Evolutionary conservation across 2,888 invertebrate genomes (phyloP), one percentile per base, ranked within the genome.

Genomic region (Strigamia crassipes): DNA sequence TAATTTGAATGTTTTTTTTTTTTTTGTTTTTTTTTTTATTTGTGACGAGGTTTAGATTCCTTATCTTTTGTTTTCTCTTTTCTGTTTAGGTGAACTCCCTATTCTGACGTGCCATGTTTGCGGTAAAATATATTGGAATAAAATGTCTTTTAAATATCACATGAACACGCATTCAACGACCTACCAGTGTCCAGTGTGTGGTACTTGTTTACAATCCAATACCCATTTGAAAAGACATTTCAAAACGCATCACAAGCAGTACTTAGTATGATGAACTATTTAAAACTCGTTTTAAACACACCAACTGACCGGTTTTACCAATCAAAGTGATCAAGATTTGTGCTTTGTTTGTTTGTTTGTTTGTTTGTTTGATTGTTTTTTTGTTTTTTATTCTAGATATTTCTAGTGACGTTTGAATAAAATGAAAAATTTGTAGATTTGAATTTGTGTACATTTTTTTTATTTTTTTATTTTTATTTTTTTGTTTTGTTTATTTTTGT

Each of bases 121-220:
- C 66, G 66, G 66, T 12, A 66, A 66, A 66, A 9, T 27, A 66
- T 66, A 66, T 27, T 66, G 66, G 66, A 66, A 66, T 27, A 66
- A 66, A 66, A 66, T 66, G 23, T 66, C 66, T 27, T 66, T 66
- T 66, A 66, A 66, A 31, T 66, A 66, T 66, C 66, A 66, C 66
- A 66, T 66, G 66, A 66, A 66, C 66, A 66, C 66, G 27, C 66
- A 66, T 66, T 66, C 23, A 12, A 66, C 66, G 13, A 66, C 66
- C 31, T 66, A 66, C 66, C 66, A 66, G 31, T 66, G 66, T 31
- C 66, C 66, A 66, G 23, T 66, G 66, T 66, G 66, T 31, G 66
- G 66, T 27, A 66, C 66, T 27, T 66, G 66, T 31, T 66, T 66
- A 31, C 66, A 66, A 27, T 66, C 66, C 27, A 66, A 23, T 31